Evolutionary conservation across 1,140 invertebrate species (phyloP).

Genomic region (Eubasilissa regina): DNA sequence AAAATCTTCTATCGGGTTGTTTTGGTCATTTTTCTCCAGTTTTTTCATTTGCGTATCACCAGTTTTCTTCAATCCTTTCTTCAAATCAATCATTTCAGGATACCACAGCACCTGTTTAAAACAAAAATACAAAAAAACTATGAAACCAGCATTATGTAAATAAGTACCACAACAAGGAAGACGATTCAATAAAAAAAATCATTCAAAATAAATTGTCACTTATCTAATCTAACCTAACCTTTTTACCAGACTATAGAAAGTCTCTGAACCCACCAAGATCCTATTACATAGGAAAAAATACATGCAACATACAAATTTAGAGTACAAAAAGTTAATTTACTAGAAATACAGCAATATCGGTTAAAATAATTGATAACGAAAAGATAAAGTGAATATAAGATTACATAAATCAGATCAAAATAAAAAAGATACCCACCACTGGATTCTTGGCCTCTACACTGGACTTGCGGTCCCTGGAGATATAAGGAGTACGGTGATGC

Average conservation of each 20-base stretch:
- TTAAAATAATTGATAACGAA: too few species aligned
- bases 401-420: too few species aligned
- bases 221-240: too few species aligned
- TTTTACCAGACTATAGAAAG: too few species aligned
- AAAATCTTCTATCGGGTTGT: neutral
- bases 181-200: too few species aligned
- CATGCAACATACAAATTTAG: neutral
- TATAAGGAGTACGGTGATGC: neutral
- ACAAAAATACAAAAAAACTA: neutral
- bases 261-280: neutral
- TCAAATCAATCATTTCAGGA: constrained; percentile 1
- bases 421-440: too few species aligned
- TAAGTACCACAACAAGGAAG: too few species aligned
- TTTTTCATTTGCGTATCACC: neutral
- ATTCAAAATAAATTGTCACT: too few species aligned
- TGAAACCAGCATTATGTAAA: neutral
- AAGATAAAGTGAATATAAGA: too few species aligned
- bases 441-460: neutral
- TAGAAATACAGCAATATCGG: too few species aligned
- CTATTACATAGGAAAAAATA: neutral
- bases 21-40: neutral
- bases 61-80: neutral
- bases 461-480: constrained; percentile 6
- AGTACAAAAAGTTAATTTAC: neutral
- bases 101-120: constrained; percentile 3